These are phyloP conservation scores for Cyrtorhinus lividipennis DNA, from an alignment of 1,140 invertebrate genomes.

Conservation along the genomic window DNA sequence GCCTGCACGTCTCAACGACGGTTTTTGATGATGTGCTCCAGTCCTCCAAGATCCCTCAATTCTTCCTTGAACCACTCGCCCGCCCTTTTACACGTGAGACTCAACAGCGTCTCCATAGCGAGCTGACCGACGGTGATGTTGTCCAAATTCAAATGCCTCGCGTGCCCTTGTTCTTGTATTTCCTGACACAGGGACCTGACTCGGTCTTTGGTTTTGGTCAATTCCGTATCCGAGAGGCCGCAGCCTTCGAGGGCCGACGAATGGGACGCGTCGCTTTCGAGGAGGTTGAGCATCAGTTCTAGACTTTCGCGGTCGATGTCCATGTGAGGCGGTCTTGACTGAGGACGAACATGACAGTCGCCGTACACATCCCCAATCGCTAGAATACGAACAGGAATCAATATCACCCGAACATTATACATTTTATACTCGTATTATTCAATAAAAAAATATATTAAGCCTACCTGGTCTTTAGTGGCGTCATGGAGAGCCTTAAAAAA, in stretches of 20 bases:
- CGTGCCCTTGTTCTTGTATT: slow-evolving; percentile 85
- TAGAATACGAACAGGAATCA: slow-evolving; percentile 37
- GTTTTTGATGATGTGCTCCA: slow-evolving; percentile 91
- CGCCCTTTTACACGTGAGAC: slow-evolving; percentile 81
- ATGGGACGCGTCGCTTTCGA: slow-evolving; percentile 76
- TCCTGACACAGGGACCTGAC: slow-evolving; percentile 78
- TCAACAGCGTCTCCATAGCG: slow-evolving; percentile 90
- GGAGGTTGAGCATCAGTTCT: slow-evolving; percentile 88
- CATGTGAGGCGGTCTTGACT: slow-evolving; percentile 92
- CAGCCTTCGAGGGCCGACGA: slow-evolving; percentile 60
- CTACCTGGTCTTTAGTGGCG: slow-evolving; percentile 69
- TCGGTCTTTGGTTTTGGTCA: slow-evolving; percentile 64
- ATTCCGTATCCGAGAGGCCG: slow-evolving; percentile 46
- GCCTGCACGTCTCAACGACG: slow-evolving; percentile 58
- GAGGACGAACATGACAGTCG: slow-evolving; percentile 92
- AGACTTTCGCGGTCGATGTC: slow-evolving; percentile 87
- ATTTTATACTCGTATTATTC: not conserved
- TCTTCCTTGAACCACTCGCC: slow-evolving; percentile 99
- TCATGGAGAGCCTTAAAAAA: slow-evolving; percentile 91
- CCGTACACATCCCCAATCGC: slow-evolving; percentile 85
- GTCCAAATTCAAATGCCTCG: slow-evolving; percentile 77
- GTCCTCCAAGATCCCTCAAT: slow-evolving; percentile 72
- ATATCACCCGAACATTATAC: too few relatives aligned
- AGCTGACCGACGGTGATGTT: slow-evolving; percentile 86
- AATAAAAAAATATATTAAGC: too few relatives aligned